A percentile compares a stretch with the other conserved stretches of the same genome.
Conservation (phyloP, 2,888 invertebrate genomes). For the Dorcus parallelipipedus region DNA sequence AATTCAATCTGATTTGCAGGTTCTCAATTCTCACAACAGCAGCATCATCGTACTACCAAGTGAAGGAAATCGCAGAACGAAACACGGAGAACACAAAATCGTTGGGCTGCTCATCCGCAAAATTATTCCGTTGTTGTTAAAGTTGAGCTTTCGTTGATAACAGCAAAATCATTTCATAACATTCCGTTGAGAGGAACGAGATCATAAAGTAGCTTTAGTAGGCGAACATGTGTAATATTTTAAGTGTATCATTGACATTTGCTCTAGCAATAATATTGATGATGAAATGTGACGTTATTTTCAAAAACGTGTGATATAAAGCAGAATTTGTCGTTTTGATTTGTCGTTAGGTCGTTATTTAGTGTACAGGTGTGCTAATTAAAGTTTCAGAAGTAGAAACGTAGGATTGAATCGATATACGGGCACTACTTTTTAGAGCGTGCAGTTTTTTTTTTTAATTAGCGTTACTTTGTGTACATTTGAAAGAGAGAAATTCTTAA, state of each 20-base stretch:
- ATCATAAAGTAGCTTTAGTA: conserved; percentile 14
- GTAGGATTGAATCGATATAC: neutral
- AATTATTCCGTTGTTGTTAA: conserved; percentile 28
- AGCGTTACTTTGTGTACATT: conserved; percentile 7
- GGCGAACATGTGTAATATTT: conserved; percentile 14
- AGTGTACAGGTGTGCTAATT: conserved; percentile 20
- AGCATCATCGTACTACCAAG: conserved; percentile 6
- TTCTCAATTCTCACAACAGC: neutral
- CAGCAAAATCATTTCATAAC: conserved; percentile 8
- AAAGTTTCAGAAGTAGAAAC: conserved; percentile 1
- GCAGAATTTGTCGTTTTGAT: conserved; percentile 15
- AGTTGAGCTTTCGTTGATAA: conserved; percentile 23
- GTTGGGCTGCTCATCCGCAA: conserved; percentile 17
- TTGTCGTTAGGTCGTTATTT: conserved; percentile 18
- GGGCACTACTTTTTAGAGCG: neutral
- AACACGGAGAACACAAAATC: conserved; percentile 1
- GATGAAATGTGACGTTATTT: conserved; percentile 14
- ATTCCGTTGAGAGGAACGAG: neutral
- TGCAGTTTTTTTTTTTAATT: neutral
- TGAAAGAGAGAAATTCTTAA: neutral
- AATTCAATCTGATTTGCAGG: no score
- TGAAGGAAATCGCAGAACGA: neutral
- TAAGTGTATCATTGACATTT: conserved; percentile 29
- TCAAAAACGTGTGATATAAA: conserved; percentile 39
- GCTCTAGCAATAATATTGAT: conserved; percentile 54